These are phyloP conservation scores for Ceryle rudis DNA, from an alignment of 2,797 vertebrate species.

Conservation along the genomic window DNA sequence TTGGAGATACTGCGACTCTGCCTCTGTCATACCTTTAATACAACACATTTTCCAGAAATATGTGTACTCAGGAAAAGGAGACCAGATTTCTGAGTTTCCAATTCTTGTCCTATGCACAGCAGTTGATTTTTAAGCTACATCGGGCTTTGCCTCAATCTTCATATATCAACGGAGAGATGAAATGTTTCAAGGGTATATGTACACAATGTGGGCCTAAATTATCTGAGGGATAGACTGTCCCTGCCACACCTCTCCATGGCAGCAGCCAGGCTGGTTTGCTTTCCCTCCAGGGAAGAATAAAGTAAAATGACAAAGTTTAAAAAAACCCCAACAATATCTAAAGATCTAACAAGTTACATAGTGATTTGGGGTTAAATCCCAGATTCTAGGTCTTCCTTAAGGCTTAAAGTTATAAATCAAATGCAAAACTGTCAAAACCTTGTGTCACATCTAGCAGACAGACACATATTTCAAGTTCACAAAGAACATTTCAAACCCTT, in stretches of 20 bases:
- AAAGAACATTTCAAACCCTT: constrained; percentile 13
- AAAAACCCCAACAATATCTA: not conserved
- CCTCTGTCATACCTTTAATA: not conserved
- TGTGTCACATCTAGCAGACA: not conserved
- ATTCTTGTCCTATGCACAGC: not conserved
- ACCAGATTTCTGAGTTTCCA: not conserved
- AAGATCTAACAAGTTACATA: not conserved
- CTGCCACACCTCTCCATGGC: not conserved
- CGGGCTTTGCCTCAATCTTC: not conserved
- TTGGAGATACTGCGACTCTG: not conserved
- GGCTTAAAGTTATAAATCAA: not conserved
- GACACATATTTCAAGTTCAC: not conserved
- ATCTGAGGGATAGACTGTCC: not conserved
- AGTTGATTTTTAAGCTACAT: not conserved
- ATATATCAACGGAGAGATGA: not conserved
- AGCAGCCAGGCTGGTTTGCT: not conserved
- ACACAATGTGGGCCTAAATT: not conserved
- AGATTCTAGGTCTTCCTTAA: not conserved
- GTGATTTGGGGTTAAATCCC: not conserved
- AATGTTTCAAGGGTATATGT: not conserved
- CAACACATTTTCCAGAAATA: not conserved
- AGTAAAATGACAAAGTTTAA: not conserved
- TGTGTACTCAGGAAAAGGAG: not conserved
- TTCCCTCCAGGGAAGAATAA: not conserved
- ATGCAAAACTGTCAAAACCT: constrained; percentile 1